Conservation (phyloP, 2,888 invertebrate species). For the Hanleya hanleyi region DNA sequence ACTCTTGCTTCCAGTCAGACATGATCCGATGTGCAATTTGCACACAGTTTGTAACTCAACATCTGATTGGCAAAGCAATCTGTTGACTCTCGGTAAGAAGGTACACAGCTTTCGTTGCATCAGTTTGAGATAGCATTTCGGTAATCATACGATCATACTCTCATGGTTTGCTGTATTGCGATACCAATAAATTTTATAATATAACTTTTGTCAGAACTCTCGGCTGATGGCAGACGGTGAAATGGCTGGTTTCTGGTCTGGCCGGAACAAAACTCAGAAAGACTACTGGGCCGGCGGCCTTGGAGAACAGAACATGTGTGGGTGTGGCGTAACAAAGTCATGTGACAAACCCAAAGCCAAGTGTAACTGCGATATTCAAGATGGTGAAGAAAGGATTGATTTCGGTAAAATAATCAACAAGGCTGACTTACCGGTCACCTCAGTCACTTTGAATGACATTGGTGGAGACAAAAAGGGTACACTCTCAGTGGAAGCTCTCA, state of each 20-base stretch:
- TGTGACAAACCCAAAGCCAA: constrained; percentile 41
- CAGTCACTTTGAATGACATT: constrained; percentile 40
- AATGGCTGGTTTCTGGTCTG: neutral
- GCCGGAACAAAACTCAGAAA: neutral
- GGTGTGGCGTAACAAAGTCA: constrained; percentile 50
- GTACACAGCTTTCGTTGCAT: too few species aligned
- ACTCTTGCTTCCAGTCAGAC: too few species aligned
- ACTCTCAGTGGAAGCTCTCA: constrained; percentile 45
- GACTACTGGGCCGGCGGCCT: constrained; percentile 51
- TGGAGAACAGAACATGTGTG: constrained; percentile 44
- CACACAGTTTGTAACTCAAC: too few species aligned
- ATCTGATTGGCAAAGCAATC: too few species aligned
- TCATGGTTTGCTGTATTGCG: too few species aligned
- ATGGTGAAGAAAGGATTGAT: constrained; percentile 50
- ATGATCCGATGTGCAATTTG: too few species aligned
- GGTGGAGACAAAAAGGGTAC: constrained; percentile 26
- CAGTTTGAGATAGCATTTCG: too few species aligned
- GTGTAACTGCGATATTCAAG: constrained; percentile 62
- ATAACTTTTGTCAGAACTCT: neutral
- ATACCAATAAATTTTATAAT: too few species aligned
- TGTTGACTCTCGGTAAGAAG: too few species aligned
- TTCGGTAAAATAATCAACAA: constrained; percentile 54
- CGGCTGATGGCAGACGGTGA: neutral
- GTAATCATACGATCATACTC: too few species aligned
- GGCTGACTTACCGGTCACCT: constrained; percentile 49